A percentile compares a stretch with the other conserved stretches of the same genome.
These are phyloP conservation scores for Meandrusa payeni DNA, from an alignment of 2,888 invertebrate genomes.

Conservation along the genomic window DNA sequence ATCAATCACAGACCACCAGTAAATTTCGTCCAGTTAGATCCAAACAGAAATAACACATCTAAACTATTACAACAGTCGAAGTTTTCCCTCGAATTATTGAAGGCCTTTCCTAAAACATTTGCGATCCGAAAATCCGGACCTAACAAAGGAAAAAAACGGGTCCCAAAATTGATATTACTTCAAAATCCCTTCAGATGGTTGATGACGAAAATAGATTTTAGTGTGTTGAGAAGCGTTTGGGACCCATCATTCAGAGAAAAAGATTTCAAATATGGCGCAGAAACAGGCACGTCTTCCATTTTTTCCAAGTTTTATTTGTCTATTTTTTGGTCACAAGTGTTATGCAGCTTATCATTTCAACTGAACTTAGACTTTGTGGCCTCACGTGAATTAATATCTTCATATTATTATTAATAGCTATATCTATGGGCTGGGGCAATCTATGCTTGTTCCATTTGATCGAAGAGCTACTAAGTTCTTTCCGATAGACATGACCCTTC, in stretches of 20 bases:
- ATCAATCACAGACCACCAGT: constrained; percentile 26
- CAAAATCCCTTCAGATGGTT: constrained; percentile 81
- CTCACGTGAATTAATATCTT: too few relatives aligned
- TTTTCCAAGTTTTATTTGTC: too few relatives aligned
- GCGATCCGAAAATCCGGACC: constrained; percentile 45
- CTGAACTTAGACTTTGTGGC: too few relatives aligned
- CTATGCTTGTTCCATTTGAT: too few relatives aligned
- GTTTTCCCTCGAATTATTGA: constrained; percentile 37
- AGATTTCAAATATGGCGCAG: constrained; percentile 80
- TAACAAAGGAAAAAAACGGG: constrained; percentile 48
- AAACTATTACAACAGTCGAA: constrained; percentile 39
- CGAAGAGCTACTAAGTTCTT: too few relatives aligned
- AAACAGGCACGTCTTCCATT: constrained; percentile 64
- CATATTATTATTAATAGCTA: too few relatives aligned
- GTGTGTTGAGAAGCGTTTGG: constrained; percentile 76
- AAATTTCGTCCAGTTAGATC: constrained; percentile 42
- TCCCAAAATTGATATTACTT: constrained; percentile 64
- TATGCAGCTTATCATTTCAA: too few relatives aligned
- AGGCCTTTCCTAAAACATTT: constrained; percentile 49
- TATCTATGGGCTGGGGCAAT: too few relatives aligned
- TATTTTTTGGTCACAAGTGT: too few relatives aligned
- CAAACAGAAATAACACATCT: constrained; percentile 32
- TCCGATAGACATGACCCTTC: too few relatives aligned
- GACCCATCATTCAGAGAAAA: constrained; percentile 74
- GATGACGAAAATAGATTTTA: constrained; percentile 78